Conservation (phyloP, 2,888 invertebrate species). For the Drosophila stalkeri region DNA sequence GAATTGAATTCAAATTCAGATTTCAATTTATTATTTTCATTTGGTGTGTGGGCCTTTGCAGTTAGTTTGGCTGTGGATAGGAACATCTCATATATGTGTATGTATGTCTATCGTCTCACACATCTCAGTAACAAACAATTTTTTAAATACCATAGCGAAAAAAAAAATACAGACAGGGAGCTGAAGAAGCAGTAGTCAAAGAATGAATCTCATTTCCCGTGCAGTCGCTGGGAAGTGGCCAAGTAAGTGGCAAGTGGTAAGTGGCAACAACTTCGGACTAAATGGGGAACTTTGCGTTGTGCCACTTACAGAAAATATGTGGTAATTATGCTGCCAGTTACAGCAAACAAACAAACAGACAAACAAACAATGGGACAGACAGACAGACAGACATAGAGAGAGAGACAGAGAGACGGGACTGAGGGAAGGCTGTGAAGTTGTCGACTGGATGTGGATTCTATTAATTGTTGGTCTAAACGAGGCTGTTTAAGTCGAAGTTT, state of each 20-base stretch:
- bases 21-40: background rate
- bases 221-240: conserved; percentile 63
- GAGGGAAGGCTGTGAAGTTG: conserved; percentile 47
- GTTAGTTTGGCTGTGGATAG: background rate
- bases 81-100: background rate
- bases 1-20: background rate
- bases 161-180: conserved; percentile 26
- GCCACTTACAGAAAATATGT: conserved; percentile 78
- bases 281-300: conserved; percentile 72
- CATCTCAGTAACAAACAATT: conserved; percentile 34
- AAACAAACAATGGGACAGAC: conserved; percentile 38
- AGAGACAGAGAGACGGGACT: conserved; percentile 23
- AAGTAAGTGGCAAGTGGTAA: conserved; percentile 44
- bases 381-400: conserved; percentile 28
- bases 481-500: conserved; percentile 48
- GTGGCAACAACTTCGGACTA: conserved; percentile 62
- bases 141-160: conserved; percentile 44
- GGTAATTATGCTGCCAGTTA: conserved; percentile 77
- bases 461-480: conserved; percentile 73
- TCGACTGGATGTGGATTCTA: conserved; percentile 69
- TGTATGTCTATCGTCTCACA: background rate
- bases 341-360: conserved; percentile 48
- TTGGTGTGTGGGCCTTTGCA: background rate
- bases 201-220: conserved; percentile 75
- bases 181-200: conserved; percentile 23